phyloP scores from a whole-genome alignment of 2,797 vertebrate genomes.

The Cephalopachus bancanus region DNA sequence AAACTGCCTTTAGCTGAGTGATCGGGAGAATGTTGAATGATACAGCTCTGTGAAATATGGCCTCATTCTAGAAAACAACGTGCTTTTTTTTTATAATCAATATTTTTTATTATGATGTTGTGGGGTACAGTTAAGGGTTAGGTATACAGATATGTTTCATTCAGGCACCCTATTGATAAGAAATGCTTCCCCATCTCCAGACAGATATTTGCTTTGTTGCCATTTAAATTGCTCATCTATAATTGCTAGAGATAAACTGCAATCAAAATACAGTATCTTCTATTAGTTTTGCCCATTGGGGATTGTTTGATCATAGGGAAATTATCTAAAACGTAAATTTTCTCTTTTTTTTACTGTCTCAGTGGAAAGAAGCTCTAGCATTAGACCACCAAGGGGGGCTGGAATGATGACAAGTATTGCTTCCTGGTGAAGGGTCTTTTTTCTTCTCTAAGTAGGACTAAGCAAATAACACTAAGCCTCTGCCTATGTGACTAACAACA shows the following conservation, averaged over 20 bases:
- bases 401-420: slow-evolving; percentile 17
- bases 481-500: background rate
- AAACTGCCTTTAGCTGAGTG: slow-evolving; percentile 52
- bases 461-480: background rate
- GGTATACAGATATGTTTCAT: too few species aligned
- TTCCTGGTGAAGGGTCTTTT: background rate
- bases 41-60: slow-evolving; percentile 61
- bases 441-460: background rate
- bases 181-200: too few species aligned
- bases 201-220: slow-evolving; percentile 43
- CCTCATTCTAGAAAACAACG: slow-evolving; percentile 67
- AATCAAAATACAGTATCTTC: slow-evolving; percentile 80
- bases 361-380: slow-evolving; percentile 53
- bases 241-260: slow-evolving; percentile 80
- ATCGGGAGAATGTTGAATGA: background rate
- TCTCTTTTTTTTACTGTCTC: slow-evolving; percentile 54
- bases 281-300: slow-evolving; percentile 78
- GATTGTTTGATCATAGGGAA: slow-evolving; percentile 76
- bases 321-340: slow-evolving; percentile 83
- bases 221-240: slow-evolving; percentile 78
- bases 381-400: slow-evolving; percentile 15
- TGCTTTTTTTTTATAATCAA: background rate
- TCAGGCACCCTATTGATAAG: too few species aligned
- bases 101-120: too few species aligned
- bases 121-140: too few species aligned